phyloP scores from a whole-genome alignment of 2,797 vertebrate genomes.

The Sardinella longiceps region DNA sequence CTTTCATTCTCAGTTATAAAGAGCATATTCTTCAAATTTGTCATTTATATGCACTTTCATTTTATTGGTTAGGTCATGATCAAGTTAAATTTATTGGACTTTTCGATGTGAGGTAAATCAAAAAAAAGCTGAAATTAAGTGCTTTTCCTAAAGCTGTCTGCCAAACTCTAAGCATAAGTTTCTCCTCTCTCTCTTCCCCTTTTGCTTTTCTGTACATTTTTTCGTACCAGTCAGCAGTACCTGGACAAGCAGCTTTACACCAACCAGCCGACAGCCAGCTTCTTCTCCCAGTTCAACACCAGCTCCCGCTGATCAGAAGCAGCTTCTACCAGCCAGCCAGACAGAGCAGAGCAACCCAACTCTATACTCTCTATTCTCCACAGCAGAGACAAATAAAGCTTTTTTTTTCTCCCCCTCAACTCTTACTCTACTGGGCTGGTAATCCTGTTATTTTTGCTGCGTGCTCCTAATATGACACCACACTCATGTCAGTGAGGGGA shows the following conservation, averaged over 20 bases:
- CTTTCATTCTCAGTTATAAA: neutral
- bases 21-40: neutral
- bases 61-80: neutral
- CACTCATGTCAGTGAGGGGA: neutral
- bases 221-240: constrained; percentile 68
- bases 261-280: constrained; percentile 72
- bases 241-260: constrained; percentile 74
- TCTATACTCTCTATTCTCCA: constrained; percentile 22
- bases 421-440: neutral
- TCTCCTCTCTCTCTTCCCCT: neutral
- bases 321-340: neutral
- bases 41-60: neutral
- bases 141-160: neutral
- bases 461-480: neutral
- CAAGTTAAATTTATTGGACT: neutral
- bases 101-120: neutral
- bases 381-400: constrained; percentile 46
- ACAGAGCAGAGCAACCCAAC: neutral
- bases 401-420: constrained; percentile 26
- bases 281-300: constrained; percentile 75
- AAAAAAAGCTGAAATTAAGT: neutral
- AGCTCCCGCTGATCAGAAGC: constrained; percentile 68
- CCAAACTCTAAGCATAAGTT: neutral
- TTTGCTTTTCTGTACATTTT: neutral
- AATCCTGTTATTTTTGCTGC: constrained; percentile 6